Percentiles rank a stretch among this genome's conserved stretches.
Evolutionary conservation across 2,888 invertebrate genomes (phyloP).

Genomic region (Gasteruption jaculator): DNA sequence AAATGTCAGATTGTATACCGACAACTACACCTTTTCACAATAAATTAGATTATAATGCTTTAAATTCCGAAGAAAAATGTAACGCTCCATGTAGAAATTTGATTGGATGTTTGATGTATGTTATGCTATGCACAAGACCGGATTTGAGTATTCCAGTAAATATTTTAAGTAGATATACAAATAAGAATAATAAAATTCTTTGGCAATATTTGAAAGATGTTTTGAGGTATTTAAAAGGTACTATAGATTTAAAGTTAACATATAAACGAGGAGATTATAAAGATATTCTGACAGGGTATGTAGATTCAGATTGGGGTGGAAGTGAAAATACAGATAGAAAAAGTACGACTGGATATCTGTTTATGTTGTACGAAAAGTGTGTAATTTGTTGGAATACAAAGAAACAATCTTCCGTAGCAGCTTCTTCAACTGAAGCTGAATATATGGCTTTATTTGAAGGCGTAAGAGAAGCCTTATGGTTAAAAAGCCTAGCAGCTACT

Average conservation of each 20-base stretch:
- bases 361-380: slow-evolving; percentile 21
- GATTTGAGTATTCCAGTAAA: slow-evolving; percentile 12
- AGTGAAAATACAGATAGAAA: slow-evolving; percentile 14
- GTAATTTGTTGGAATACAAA: slow-evolving; percentile 26
- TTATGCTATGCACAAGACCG: slow-evolving; percentile 11
- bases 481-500: too few relatives aligned
- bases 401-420: slow-evolving; percentile 27
- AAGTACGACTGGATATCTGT: slow-evolving; percentile 23
- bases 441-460: slow-evolving; percentile 28
- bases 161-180: slow-evolving; percentile 11
- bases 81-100: slow-evolving; percentile 12
- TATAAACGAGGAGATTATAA: background rate
- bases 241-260: slow-evolving; percentile 4
- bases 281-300: too few relatives aligned
- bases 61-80: slow-evolving; percentile 8
- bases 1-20: slow-evolving; percentile 11
- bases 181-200: slow-evolving; percentile 9
- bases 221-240: background rate
- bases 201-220: slow-evolving; percentile 10
- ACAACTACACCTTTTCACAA: slow-evolving; percentile 2
- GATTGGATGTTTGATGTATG: too few relatives aligned
- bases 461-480: too few relatives aligned
- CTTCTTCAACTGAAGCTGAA: slow-evolving; percentile 20
- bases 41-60: slow-evolving; percentile 9
- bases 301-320: slow-evolving; percentile 17